These are phyloP conservation scores for Melanerpes aurifrons DNA, from an alignment of 2,113 vertebrate genomes.

Conservation along the genomic window DNA sequence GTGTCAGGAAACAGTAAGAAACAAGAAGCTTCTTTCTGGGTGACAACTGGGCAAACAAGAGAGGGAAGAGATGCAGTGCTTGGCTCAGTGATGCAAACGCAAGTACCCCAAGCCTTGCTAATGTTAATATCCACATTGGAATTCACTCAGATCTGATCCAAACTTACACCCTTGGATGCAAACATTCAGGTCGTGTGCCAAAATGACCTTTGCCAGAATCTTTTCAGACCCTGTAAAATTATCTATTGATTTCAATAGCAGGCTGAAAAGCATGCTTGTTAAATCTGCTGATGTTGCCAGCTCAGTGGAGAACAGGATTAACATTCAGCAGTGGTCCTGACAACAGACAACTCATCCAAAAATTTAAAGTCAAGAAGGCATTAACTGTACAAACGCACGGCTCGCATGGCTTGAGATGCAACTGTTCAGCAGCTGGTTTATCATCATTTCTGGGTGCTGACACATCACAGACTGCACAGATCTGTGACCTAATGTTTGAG, in stretches of 20 bases:
- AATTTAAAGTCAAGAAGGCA: not conserved
- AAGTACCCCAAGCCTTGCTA: not conserved
- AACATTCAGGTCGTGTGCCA: slow-evolving; percentile 1
- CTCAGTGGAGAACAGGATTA: not conserved
- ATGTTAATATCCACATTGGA: not conserved
- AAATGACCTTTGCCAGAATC: not conserved
- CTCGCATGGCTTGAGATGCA: not conserved
- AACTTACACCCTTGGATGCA: not conserved
- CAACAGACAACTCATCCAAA: not conserved
- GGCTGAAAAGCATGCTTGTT: slow-evolving; percentile 2
- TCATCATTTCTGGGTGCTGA: not conserved
- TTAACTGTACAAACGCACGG: not conserved
- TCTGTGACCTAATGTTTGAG: not conserved
- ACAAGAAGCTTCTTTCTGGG: not conserved
- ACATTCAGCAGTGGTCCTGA: slow-evolving; percentile 23
- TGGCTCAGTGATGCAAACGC: not conserved
- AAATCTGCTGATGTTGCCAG: slow-evolving; percentile 43
- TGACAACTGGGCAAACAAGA: not conserved
- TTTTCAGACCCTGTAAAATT: slow-evolving; percentile 15
- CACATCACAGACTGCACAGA: not conserved
- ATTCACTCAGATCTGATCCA: not conserved
- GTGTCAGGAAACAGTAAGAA: not conserved
- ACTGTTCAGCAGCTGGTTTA: slow-evolving; percentile 14
- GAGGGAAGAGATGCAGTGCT: not conserved
- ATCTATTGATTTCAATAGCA: slow-evolving; percentile 1